Percentiles rank a stretch among this genome's conserved stretches.
Evolutionary conservation across 2,113 vertebrate species (phyloP).

Genomic region (Pionites leucogaster): DNA sequence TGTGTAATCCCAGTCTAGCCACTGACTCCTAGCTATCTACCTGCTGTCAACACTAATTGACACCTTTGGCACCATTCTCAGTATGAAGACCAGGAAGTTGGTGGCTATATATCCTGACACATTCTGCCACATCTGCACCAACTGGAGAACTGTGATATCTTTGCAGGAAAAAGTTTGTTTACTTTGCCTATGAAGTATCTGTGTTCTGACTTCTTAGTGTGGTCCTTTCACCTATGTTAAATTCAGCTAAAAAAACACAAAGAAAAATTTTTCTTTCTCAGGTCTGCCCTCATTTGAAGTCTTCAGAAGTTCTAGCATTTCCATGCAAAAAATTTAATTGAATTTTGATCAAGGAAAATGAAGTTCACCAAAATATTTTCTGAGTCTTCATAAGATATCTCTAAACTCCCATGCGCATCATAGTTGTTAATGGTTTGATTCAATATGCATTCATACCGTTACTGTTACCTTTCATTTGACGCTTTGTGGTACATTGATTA

Average conservation of each 20-base stretch:
- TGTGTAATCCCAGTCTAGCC: background rate
- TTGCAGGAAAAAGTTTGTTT: background rate
- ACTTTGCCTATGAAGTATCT: background rate
- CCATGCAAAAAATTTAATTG: background rate
- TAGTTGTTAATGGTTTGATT: background rate
- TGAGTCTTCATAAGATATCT: background rate
- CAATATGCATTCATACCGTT: background rate
- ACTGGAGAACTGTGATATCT: background rate
- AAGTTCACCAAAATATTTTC: background rate
- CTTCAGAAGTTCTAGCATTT: background rate
- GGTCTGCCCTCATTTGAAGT: background rate
- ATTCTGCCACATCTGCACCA: background rate
- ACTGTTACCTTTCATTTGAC: background rate
- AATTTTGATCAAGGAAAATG: background rate
- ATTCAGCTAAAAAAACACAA: background rate
- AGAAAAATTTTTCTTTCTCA: background rate
- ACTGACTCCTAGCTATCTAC: background rate
- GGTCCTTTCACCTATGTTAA: background rate
- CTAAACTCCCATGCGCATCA: background rate
- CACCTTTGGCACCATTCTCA: background rate
- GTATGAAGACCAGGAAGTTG: background rate
- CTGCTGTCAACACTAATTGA: background rate
- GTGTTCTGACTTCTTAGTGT: background rate
- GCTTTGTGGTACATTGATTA: background rate
- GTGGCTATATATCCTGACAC: background rate